Evolutionary conservation across 2,113 vertebrate species (phyloP), one percentile per base, ranked within the genome.

Genomic region (Planiliza haematocheilus): DNA sequence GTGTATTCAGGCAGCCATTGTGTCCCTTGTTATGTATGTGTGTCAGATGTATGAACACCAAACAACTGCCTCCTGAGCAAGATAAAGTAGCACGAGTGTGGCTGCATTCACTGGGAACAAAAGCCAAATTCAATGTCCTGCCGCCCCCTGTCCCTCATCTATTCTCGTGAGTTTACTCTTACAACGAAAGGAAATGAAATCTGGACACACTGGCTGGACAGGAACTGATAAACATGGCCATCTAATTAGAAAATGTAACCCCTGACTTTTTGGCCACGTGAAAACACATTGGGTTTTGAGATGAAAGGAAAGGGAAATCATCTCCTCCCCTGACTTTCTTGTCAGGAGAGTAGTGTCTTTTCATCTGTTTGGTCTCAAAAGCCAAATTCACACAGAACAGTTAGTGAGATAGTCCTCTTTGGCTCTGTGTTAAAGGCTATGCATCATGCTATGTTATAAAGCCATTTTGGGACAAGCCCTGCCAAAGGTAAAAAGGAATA

Each of bases 131-230:
- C 51, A 13, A 53, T 20, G 57, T 58, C 59, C 38, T 5, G 2
- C 30, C 30, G 17, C 45, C 1, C 18, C 18, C 46, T 16, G 20
- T 55, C 60, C n/a, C 20, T 7, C 1, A 0, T 11, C 34, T 20
- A 14, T 52, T 58, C 10, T 34, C 42, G n/a, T 13, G 16, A 4
- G 1, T 77, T 65, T 48, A 46, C 58, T 62, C 48, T 64, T 2
- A 37, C 16, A 51, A 58, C 57, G 45, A 46, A 12, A 50, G 75
- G 65, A 83, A 79, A 83, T 79, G 1, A 83, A 56, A 49, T 34
- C 14, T 55, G 52, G 34, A 64, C 64, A 36, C 46, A 11, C 1
- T 24, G 34, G 20, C 45, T 34, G 58, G 20, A 8, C n/a, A 41
- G 7, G 6, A 10, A 14, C 37, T 34, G 42, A 74, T 74, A 66